Base-by-base conservation (phyloP, 2,888 invertebrate genomes). In the Drosophila melanosoma region DNA sequence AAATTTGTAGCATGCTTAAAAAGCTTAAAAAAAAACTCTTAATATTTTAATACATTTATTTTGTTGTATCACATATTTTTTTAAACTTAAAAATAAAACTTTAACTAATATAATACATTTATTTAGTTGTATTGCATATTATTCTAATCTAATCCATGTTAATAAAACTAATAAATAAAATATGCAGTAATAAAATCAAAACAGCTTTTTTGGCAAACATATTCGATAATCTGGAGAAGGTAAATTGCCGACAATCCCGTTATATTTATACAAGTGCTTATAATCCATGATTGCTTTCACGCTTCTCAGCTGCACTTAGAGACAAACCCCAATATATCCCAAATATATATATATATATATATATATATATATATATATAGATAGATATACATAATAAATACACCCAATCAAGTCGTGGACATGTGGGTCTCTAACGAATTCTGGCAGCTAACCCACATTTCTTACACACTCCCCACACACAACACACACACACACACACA, bases 401-500 rank as follows among this genome's bases (percentile, higher is more conserved):
- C 53, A 64, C 54, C 61, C 78, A 68, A 72, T 81, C 73, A 77
- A 42, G 42, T 40, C 63, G 66, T 86, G 84, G 78, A 77, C 78
- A 81, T 81, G 82, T 68, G 70, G 69, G 71, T 62, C 52, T 79
- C 79, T 87, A 84, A 84, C 83, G 73, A 89, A 71, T 74, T 70
- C 88, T 87, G 83, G 76, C 89, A 83, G 89, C 79, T 72, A 84
- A 76, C 61, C 79, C 79, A 73, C 70, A 45, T 23, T 42, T 74
- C 70, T 54, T 61, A 48, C 63, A 62, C 76, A 69, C 69, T 67
- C 57, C 59, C 29, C 66, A 62, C 76, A 69, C 69, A 64, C 58
- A 66, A 29, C 58, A 67, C 67, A 3, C 38, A 29, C 29, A 29
- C 26, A 26, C 26, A 26, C 56, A 23, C 63, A 29, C 33, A 23